phyloP scores from a whole-genome alignment of 2,113 vertebrate species.

The Abramis brama region DNA sequence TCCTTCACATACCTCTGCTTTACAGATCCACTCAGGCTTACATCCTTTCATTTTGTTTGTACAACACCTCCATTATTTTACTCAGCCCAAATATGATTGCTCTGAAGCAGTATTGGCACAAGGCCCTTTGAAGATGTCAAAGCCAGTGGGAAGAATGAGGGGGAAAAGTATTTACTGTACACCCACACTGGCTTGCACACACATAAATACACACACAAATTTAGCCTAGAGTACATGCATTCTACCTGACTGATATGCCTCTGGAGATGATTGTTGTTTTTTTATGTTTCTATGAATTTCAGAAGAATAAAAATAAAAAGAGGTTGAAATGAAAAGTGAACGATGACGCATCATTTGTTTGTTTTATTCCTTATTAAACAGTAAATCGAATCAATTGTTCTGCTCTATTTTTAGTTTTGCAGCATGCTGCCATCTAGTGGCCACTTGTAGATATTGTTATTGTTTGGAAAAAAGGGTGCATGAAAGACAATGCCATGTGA shows the following conservation, averaged over 20 bases:
- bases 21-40: slow-evolving; percentile 39
- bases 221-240: neutral
- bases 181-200: slow-evolving; percentile 13
- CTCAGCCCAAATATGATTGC: neutral
- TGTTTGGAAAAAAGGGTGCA: neutral
- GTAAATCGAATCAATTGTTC: neutral
- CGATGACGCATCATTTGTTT: slow-evolving; percentile 3
- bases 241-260: slow-evolving; percentile 8
- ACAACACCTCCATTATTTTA: slow-evolving; percentile 2
- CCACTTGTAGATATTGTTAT: neutral
- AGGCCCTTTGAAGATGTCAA: slow-evolving; percentile 37
- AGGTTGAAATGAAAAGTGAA: slow-evolving; percentile 22
- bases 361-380: neutral
- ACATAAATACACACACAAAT: slow-evolving; percentile 18
- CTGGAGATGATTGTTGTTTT: slow-evolving; percentile 46
- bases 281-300: slow-evolving; percentile 62
- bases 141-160: slow-evolving; percentile 13
- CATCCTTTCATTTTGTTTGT: slow-evolving; percentile 24
- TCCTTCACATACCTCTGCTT: slow-evolving; percentile 8
- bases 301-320: slow-evolving; percentile 48
- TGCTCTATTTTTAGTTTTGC: neutral
- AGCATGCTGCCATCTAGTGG: slow-evolving; percentile 50
- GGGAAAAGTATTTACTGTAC: neutral
- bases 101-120: slow-evolving; percentile 31
- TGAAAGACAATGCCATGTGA: neutral